A percentile compares a stretch with the other conserved stretches of the same genome.
These are phyloP conservation scores for Globodera rostochiensis DNA, from an alignment of 1,140 invertebrate genomes.

Conservation along the genomic window DNA sequence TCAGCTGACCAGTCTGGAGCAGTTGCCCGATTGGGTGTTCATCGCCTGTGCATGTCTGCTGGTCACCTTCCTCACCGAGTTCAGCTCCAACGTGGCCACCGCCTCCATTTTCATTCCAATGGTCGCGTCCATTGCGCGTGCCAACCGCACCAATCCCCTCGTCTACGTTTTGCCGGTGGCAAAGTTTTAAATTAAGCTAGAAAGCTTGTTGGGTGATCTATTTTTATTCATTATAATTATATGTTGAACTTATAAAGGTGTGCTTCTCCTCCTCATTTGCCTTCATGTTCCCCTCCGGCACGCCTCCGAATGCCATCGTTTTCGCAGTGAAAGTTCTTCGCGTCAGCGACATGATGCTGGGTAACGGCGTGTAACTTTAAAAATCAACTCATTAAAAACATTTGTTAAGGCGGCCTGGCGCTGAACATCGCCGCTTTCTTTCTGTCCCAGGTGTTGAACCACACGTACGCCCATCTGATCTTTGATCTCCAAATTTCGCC, in stretches of 20 bases:
- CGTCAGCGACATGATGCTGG: slow-evolving; percentile 66
- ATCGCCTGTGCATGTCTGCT: slow-evolving; percentile 25
- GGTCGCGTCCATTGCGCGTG: slow-evolving; percentile 45
- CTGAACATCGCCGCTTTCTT: slow-evolving; percentile 51
- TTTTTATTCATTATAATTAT: background rate
- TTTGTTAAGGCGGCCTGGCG: slow-evolving; percentile 40
- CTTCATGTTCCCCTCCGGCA: slow-evolving; percentile 79
- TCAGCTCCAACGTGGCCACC: slow-evolving; percentile 52
- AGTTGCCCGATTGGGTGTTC: slow-evolving; percentile 45
- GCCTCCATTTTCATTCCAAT: slow-evolving; percentile 58
- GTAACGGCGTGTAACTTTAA: too few species aligned
- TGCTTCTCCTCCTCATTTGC: slow-evolving; percentile 78
- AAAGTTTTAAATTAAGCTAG: background rate
- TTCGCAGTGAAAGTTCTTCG: slow-evolving; percentile 70
- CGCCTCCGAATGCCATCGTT: slow-evolving; percentile 91
- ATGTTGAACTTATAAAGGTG: slow-evolving; percentile 56
- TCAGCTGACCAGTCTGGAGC: slow-evolving; percentile 26
- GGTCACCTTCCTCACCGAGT: slow-evolving; percentile 52
- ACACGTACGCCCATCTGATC: slow-evolving; percentile 42
- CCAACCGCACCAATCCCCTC: slow-evolving; percentile 75
- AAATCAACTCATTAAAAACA: too few species aligned
- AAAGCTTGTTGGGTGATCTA: too few species aligned
- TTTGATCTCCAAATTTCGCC: slow-evolving; percentile 44
- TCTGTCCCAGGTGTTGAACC: slow-evolving; percentile 34
- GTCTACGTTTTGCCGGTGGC: slow-evolving; percentile 80